Conservation (phyloP, 2,888 invertebrate genomes). For the Heliconius ismenius region DNA sequence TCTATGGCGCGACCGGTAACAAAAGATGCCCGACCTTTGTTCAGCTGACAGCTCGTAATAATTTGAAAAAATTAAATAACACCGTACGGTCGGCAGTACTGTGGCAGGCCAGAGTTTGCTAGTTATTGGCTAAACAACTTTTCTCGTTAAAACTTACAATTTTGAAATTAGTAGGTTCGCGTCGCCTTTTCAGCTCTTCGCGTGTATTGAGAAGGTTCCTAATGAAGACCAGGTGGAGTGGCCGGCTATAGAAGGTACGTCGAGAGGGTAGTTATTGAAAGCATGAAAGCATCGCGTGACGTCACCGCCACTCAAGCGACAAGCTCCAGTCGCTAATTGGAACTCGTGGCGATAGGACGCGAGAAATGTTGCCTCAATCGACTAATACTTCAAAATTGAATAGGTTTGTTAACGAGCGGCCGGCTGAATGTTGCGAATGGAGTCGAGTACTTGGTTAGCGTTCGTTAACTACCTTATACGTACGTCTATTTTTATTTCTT, state of each 20-base stretch:
- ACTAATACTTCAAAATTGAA: slow-evolving; percentile 80
- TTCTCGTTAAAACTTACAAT: slow-evolving; percentile 73
- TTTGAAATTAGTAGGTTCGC: slow-evolving; percentile 69
- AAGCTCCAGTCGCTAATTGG: slow-evolving; percentile 80
- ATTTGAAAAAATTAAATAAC: slow-evolving; percentile 71
- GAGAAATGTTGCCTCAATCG: slow-evolving; percentile 78
- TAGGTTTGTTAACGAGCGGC: slow-evolving; percentile 79
- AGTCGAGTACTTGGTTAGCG: slow-evolving; percentile 63
- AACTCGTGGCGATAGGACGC: slow-evolving; percentile 78
- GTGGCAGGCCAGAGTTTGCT: slow-evolving; percentile 46
- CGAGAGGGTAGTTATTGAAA: slow-evolving; percentile 81
- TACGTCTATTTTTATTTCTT: slow-evolving; percentile 51
- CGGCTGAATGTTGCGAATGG: slow-evolving; percentile 71
- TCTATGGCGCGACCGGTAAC: slow-evolving; percentile 77
- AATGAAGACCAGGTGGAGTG: slow-evolving; percentile 80
- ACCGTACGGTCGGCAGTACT: slow-evolving; percentile 33
- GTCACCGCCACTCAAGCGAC: slow-evolving; percentile 77
- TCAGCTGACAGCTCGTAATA: slow-evolving; percentile 70
- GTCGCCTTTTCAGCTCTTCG: slow-evolving; percentile 65
- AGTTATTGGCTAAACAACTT: slow-evolving; percentile 76
- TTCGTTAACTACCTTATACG: slow-evolving; percentile 57
- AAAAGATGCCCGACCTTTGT: slow-evolving; percentile 75
- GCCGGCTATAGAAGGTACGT: slow-evolving; percentile 77
- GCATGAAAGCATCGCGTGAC: slow-evolving; percentile 78
- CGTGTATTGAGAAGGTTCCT: slow-evolving; percentile 72